Evolutionary conservation across 2,888 invertebrate species (phyloP), one percentile per base, ranked within the genome.

Genomic region (Acleris sparsana): DNA sequence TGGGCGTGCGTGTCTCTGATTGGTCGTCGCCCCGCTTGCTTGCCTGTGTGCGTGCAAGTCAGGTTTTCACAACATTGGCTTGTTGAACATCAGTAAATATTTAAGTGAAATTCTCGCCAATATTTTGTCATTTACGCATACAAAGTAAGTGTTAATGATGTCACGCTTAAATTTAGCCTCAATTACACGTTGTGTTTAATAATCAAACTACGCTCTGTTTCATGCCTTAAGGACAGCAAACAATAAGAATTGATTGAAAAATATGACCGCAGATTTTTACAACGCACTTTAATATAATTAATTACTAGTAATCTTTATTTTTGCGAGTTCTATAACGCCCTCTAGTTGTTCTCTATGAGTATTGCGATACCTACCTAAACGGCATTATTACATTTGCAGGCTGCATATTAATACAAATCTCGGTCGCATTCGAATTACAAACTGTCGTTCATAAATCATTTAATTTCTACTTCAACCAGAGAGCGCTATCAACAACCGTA

Each of bases 1-100:
- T 79, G 82, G 80, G 76, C 75, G 77, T 73, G 72, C 17, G 49
- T 48, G n/a, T 25, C 67, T 58, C 71, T 71, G 77, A 82, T 83
- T 83, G 83, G 82, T 56, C 22, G 49, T 11, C 22, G 11, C 3
- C 18, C 29, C 11, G 48, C 22, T 17, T 49, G 18, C 6, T 11
- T 13, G 22, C 46, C 4, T 53, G 33, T 33, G 62, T 48, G 48
- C 48, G 62, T 48, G 48, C 29, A 11, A 53, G 33, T 18, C 53
- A 62, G 53, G 48, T n/a, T 33, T 55, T 6, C 53, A n/a, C 53
- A 62, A 62, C 62, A 39, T 53, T 29, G 52, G 17, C 4, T n/a
- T 44, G 29, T 46, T 57, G 4, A 25, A 25, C 56, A 46, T 20
- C 22, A 25, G 25, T 18, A 57, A 57, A 56, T 52, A 52, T 20